Percentiles rank a stretch among this genome's conserved stretches.
Evolutionary conservation across 2,797 vertebrate genomes (phyloP).

Genomic region (Sebastes variabilis): DNA sequence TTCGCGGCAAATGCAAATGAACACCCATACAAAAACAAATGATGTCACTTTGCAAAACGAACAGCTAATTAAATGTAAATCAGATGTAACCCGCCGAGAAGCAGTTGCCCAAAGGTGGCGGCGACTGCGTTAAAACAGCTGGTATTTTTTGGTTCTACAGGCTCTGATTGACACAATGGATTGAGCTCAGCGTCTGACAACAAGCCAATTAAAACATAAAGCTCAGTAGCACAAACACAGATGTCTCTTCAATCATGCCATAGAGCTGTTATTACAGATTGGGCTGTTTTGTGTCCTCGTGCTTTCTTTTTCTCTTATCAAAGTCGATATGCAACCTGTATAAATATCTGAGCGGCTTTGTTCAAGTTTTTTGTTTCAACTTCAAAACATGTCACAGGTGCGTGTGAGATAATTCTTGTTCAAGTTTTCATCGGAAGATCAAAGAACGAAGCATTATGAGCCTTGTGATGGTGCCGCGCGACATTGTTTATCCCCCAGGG

Average conservation of each 20-base stretch:
- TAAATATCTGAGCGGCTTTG: constrained; percentile 72
- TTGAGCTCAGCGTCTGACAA: constrained; percentile 59
- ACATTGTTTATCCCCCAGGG: constrained; percentile 24
- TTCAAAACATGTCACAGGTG: constrained; percentile 71
- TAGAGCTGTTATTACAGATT: constrained; percentile 76
- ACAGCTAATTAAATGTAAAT: constrained; percentile 60
- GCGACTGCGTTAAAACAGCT: constrained; percentile 52
- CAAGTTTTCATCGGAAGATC: constrained; percentile 44
- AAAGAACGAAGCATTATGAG: constrained; percentile 32
- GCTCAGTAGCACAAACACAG: constrained; percentile 68
- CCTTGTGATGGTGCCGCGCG: constrained; percentile 9
- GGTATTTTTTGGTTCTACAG: constrained; percentile 58
- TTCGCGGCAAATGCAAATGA: constrained; percentile 39
- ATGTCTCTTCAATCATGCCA: constrained; percentile 68
- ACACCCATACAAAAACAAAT: constrained; percentile 32
- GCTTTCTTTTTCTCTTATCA: constrained; percentile 61
- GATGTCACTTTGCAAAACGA: constrained; percentile 14
- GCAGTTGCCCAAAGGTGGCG: constrained; percentile 44
- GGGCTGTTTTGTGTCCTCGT: constrained; percentile 57
- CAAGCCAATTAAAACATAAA: constrained; percentile 78
- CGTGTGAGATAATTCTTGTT: constrained; percentile 38
- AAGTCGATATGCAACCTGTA: constrained; percentile 64
- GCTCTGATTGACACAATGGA: constrained; percentile 66
- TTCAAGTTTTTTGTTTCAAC: constrained; percentile 54
- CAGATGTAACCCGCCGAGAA: constrained; percentile 39